phyloP scores from a whole-genome alignment of 2,113 vertebrate species.

The Amazona guildingii region DNA sequence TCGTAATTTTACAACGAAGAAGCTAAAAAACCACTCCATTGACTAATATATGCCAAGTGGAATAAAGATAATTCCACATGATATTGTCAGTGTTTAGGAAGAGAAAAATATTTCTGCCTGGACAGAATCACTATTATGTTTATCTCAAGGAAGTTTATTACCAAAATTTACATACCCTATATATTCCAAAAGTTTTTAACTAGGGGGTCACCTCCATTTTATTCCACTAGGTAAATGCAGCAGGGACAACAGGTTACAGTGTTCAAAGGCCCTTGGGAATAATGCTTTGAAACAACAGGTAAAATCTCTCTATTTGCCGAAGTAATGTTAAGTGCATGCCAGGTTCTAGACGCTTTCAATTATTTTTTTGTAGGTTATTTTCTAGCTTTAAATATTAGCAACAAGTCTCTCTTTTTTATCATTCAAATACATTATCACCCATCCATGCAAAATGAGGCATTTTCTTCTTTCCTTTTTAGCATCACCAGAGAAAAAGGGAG shows the following conservation, averaged over 20 bases:
- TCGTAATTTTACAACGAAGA: background rate
- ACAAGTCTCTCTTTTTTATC: background rate
- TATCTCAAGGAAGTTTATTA: background rate
- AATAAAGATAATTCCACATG: background rate
- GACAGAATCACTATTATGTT: background rate
- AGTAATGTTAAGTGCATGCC: background rate
- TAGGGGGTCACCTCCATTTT: background rate
- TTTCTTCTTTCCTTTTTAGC: background rate
- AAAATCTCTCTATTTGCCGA: background rate
- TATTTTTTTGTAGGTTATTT: background rate
- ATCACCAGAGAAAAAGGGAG: background rate
- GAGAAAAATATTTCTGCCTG: background rate
- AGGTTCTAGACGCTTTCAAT: background rate
- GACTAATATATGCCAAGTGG: background rate
- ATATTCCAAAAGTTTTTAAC: background rate
- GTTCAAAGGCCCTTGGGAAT: background rate
- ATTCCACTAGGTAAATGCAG: background rate
- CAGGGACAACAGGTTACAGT: background rate
- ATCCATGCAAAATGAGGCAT: accelerated
- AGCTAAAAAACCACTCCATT: background rate
- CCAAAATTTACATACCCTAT: background rate
- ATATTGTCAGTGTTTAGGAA: background rate
- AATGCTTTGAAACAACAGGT: background rate
- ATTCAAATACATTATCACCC: background rate
- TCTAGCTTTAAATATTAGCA: background rate